Conservation (phyloP, 2,113 vertebrate genomes). For the Istiophorus platypterus region DNA sequence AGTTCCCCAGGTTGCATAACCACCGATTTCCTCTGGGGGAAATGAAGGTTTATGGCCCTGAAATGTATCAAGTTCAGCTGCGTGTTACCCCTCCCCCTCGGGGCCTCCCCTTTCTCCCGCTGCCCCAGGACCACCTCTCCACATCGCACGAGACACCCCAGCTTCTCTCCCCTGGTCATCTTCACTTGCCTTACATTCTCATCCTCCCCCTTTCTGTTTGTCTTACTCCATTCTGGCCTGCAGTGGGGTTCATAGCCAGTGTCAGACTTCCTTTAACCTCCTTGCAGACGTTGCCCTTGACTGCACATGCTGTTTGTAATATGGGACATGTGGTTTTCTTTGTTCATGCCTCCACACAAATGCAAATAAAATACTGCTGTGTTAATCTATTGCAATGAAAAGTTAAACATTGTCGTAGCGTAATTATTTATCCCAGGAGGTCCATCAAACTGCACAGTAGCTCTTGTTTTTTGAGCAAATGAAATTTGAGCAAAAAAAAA, state of each 20-base stretch:
- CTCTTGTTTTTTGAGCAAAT: constrained; percentile 1
- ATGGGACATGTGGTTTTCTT: constrained; percentile 55
- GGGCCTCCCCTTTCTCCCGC: constrained; percentile 46
- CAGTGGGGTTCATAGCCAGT: constrained; percentile 23
- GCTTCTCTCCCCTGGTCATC: constrained; percentile 49
- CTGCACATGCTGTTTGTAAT: constrained; percentile 58
- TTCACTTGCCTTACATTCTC: constrained; percentile 27
- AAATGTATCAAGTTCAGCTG: constrained; percentile 76
- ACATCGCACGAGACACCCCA: constrained; percentile 59
- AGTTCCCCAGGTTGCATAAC: constrained; percentile 74
- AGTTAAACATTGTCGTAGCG: constrained; percentile 40
- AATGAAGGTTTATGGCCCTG: constrained; percentile 65
- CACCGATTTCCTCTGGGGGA: constrained; percentile 58
- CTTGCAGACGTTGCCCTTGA: constrained; percentile 25
- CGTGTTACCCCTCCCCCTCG: constrained; percentile 10
- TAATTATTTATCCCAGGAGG: constrained; percentile 35
- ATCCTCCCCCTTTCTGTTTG: constrained; percentile 13
- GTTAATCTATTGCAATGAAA: constrained; percentile 31
- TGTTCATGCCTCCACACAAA: constrained; percentile 51
- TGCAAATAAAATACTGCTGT: constrained; percentile 44
- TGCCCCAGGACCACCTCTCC: constrained; percentile 59
- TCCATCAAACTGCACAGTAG: constrained; percentile 36
- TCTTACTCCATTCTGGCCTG: constrained; percentile 21
- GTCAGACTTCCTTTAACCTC: constrained; percentile 24
- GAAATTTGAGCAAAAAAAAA: neutral